Percentiles rank a stretch among this genome's conserved stretches.
Conservation (phyloP, 2,113 vertebrate species). For the Numenius arquata region DNA sequence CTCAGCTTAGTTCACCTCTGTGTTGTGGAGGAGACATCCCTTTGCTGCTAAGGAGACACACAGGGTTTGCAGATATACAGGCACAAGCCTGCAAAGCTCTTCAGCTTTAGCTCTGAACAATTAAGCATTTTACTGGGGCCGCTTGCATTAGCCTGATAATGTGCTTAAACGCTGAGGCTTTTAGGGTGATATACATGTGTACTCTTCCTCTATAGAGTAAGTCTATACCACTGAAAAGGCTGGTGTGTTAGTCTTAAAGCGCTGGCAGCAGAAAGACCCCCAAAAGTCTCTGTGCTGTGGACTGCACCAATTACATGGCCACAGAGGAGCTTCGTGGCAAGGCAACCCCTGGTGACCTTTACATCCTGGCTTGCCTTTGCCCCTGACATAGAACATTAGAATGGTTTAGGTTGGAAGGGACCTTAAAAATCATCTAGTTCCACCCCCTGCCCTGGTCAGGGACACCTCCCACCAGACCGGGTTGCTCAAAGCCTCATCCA, state of each 20-base stretch:
- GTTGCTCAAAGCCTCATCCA: background rate
- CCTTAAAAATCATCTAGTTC: background rate
- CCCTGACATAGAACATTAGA: background rate
- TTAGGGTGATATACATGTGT: background rate
- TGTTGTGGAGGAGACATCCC: background rate
- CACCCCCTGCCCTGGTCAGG: background rate
- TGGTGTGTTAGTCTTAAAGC: background rate
- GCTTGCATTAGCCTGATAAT: background rate
- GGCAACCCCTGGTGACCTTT: background rate
- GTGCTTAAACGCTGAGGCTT: background rate
- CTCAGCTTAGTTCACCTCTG: background rate
- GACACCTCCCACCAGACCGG: background rate
- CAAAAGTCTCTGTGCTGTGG: background rate
- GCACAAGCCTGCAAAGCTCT: background rate
- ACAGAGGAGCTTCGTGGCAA: background rate
- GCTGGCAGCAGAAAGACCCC: background rate
- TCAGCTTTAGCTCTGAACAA: background rate
- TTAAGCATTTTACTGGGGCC: fast-evolving
- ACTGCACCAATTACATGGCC: background rate
- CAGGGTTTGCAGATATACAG: background rate
- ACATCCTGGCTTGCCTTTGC: background rate
- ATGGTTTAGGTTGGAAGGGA: background rate
- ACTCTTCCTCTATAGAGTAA: background rate
- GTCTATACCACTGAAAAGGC: background rate
- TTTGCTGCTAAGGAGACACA: background rate